These are phyloP conservation scores for Crambe crambe DNA, from an alignment of 37 sponge, comb jelly and placozoan species.

Conservation along the genomic window DNA sequence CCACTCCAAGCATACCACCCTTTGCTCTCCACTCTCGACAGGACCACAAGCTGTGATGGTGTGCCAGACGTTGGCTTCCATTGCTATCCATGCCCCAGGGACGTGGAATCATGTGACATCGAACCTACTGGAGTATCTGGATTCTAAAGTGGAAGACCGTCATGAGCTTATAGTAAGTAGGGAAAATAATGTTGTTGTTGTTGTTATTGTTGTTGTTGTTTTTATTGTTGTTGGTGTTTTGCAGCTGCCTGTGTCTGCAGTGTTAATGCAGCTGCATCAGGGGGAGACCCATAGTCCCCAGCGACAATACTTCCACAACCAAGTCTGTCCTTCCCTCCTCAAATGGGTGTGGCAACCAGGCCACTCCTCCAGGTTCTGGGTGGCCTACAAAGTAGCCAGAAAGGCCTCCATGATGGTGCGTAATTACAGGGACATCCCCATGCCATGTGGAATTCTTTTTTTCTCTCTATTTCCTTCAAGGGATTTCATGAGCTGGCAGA, in stretches of 20 bases:
- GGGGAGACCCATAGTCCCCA: conserved; percentile 11
- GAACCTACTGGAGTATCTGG: conserved; percentile 28
- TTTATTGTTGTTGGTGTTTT: background rate
- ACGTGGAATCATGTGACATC: conserved; percentile 37
- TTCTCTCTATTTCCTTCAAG: conserved; percentile 20
- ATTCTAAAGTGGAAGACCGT: background rate
- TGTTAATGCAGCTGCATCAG: conserved; percentile 45
- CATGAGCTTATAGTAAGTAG: conserved; percentile 15
- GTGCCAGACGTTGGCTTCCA: conserved; percentile 40
- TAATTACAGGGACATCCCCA: too few species aligned
- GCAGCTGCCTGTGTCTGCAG: conserved; percentile 53
- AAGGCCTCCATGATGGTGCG: conserved; percentile 63
- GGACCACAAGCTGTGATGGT: conserved; percentile 26
- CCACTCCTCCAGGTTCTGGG: conserved; percentile 26
- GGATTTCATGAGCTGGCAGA: conserved; percentile 59
- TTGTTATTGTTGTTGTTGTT: background rate
- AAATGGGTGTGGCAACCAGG: conserved; percentile 14
- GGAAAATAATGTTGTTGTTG: background rate
- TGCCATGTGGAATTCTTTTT: too few species aligned
- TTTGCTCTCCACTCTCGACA: background rate
- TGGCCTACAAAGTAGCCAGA: conserved; percentile 64
- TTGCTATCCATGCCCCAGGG: conserved; percentile 17
- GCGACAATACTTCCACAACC: conserved; percentile 11
- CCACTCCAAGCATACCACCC: background rate
- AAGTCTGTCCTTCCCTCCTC: conserved; percentile 35